These are phyloP conservation scores for Scaptodrosophila latifasciaeformis DNA, from an alignment of 2,888 invertebrate species.

Conservation along the genomic window DNA sequence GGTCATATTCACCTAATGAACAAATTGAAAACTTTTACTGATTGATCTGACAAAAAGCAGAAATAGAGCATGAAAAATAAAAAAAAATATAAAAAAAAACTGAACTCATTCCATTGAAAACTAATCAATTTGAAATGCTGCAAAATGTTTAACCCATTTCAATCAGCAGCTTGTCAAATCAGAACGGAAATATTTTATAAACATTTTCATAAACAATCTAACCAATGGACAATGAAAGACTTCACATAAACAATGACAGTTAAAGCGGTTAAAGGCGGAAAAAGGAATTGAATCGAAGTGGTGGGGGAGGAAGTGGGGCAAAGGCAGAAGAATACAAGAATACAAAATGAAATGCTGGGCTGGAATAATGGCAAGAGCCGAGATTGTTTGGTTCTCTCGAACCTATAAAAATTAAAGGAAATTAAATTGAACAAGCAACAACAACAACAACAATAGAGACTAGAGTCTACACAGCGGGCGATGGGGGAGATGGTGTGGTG, in stretches of 20 bases:
- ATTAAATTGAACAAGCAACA: constrained; percentile 52
- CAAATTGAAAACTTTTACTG: constrained; percentile 31
- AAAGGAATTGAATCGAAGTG: too few species aligned
- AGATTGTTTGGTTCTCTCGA: too few species aligned
- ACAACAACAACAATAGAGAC: too few species aligned
- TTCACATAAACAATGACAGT: constrained; percentile 7
- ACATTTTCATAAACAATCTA: constrained; percentile 48
- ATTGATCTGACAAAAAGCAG: constrained; percentile 36
- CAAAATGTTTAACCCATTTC: constrained; percentile 50
- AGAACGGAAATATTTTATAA: constrained; percentile 63
- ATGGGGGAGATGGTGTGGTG: too few species aligned
- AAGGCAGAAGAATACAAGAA: not conserved
- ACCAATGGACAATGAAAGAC: not conserved
- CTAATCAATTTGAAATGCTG: too few species aligned
- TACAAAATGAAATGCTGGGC: not conserved
- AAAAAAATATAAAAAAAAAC: constrained; percentile 19
- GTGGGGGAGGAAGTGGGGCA: too few species aligned
- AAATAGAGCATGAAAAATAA: constrained; percentile 31
- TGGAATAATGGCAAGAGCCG: too few species aligned
- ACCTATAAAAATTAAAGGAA: constrained; percentile 47
- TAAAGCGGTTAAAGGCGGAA: not conserved
- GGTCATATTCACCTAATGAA: too few species aligned
- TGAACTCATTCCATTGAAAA: too few species aligned
- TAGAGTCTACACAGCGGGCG: too few species aligned
- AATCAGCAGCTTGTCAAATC: constrained; percentile 56